Evolutionary conservation across 2,797 vertebrate genomes (phyloP), one percentile per base, ranked within the genome.

Genomic region (Bucorvus abyssinicus): DNA sequence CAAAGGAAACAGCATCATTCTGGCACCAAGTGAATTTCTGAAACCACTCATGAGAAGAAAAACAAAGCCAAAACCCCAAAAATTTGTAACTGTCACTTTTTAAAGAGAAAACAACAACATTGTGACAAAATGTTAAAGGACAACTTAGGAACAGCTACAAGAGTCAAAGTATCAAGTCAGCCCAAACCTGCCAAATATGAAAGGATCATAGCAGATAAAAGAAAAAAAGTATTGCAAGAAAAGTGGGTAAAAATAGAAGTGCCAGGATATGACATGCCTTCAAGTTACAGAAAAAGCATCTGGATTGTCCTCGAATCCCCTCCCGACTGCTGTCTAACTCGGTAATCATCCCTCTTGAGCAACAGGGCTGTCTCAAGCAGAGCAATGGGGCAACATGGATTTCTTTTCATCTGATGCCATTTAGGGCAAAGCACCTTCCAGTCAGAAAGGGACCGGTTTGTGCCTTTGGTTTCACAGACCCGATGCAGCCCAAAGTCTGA

Each of bases 241-340:
- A 79, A 96, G 60, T 6, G 80, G 49, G 49, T 90, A 96, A 96
- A 94, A 96, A 96, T 91, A 96, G 96, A 95, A 92, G 56, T 76
- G 68, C 86, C 81, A 81, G 79, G 67, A 81, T 88, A 45, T 52
- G 79, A 94, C 84, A 87, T 94, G 96, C 89, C 96, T 95, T 79
- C 44, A 5, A 95, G 94, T 84, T 74, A 94, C 3, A 93, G 88
- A 79, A 95, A 79, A 89, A 76, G 87, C 91, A 95, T 97, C 87
- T 95, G 87, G 81, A 91, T 76, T 89, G 92, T 91, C 95, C 96
- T 97, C 84, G 93, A 42, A 87, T 96, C 71, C 89, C 94, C 94
- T 95, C 89, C 68, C 38, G 79, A 74, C 73, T 92, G 77, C 91
- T 93, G 90, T 90, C 94, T 86, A 87, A 84, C 65, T 76, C 34